Conservation (phyloP, 1,140 invertebrate species). For the Hycleus phaleratus region DNA sequence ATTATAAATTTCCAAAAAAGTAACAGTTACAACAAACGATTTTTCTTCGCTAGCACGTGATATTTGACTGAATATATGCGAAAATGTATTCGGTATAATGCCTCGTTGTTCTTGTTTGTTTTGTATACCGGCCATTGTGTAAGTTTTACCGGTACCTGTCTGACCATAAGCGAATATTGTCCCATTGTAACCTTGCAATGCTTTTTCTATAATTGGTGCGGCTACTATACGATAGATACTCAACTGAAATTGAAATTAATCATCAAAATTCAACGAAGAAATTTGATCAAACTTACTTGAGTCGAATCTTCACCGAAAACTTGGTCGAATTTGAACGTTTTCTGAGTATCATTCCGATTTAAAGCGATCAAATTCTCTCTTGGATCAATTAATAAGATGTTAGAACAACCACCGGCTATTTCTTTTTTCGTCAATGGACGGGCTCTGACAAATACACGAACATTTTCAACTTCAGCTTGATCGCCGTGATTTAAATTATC, state of each 20-base stretch:
- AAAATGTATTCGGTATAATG: slow-evolving; percentile 94
- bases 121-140: slow-evolving; percentile 88
- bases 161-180: slow-evolving; percentile 97
- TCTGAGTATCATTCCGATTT: slow-evolving; percentile 64
- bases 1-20: slow-evolving; percentile 95
- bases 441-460: slow-evolving; percentile 80
- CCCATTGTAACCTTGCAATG: slow-evolving; percentile 91
- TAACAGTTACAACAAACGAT: slow-evolving; percentile 86
- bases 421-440: slow-evolving; percentile 80
- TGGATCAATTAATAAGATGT: slow-evolving; percentile 66
- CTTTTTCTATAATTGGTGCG: slow-evolving; percentile 86
- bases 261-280: not conserved
- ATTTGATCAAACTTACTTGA: slow-evolving; percentile 51
- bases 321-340: slow-evolving; percentile 87
- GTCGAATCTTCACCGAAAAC: slow-evolving; percentile 81
- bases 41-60: slow-evolving; percentile 64
- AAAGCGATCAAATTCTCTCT: slow-evolving; percentile 67
- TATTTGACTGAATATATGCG: slow-evolving; percentile 94
- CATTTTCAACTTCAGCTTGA: slow-evolving; percentile 52
- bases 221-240: slow-evolving; percentile 95
- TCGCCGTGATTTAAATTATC: slow-evolving; percentile 19
- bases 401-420: slow-evolving; percentile 56
- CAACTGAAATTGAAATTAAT: slow-evolving; percentile 44
- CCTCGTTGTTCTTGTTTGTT: slow-evolving; percentile 77
- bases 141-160: slow-evolving; percentile 95